Evolutionary conservation across 2,797 vertebrate genomes (phyloP), one percentile per base, ranked within the genome.

Genomic region (Chelon auratus): DNA sequence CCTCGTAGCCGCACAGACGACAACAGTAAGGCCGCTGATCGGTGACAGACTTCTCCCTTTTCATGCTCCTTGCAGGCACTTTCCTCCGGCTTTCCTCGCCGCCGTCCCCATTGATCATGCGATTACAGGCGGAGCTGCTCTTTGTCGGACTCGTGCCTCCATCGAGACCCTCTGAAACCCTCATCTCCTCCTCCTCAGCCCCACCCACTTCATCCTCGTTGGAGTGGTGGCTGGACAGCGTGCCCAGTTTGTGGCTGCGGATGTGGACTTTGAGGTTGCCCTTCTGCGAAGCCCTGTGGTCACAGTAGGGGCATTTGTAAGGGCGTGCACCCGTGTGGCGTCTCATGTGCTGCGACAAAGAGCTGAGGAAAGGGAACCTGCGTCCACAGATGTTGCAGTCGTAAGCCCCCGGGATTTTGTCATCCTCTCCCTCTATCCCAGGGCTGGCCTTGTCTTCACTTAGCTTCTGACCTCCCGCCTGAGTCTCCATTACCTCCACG

Each of bases 261-360:
- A 99, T 97, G 89, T 99, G 97, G 67, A 98, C 96, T 91, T 99
- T 99, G 70, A 99, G 94, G 89, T 97, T 97, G 77, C 97, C 97
- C 88, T 99, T 99, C 89, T 99, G 97, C 55, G 97, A 97, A 18
- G 97, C 96, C 84, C 97, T 93, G 91, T 99, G 97, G 87, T 97
- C 95, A 0, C 97, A 99, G 91, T 99, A 98, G 71, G 97, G 97
- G 74, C 97, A 99, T 91, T 97, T 97, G 91, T 98, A 99, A n/a
- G 97, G 97, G 39, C 97, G 97, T 30, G 95, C 96, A 0, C 97
- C 97, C 0, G 97, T 98, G 93, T 99, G 97, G 55, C 97, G 96
- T 72, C 97, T 95, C 97, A 99, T 99, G 78, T 99, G 97, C 92
- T 98, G 97, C 0, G 97, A 99, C 79, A 99, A 89, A 0, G 97